Evolutionary conservation across 2,888 invertebrate species (phyloP), one percentile per base, ranked within the genome.

Genomic region (Myopa testacea): DNA sequence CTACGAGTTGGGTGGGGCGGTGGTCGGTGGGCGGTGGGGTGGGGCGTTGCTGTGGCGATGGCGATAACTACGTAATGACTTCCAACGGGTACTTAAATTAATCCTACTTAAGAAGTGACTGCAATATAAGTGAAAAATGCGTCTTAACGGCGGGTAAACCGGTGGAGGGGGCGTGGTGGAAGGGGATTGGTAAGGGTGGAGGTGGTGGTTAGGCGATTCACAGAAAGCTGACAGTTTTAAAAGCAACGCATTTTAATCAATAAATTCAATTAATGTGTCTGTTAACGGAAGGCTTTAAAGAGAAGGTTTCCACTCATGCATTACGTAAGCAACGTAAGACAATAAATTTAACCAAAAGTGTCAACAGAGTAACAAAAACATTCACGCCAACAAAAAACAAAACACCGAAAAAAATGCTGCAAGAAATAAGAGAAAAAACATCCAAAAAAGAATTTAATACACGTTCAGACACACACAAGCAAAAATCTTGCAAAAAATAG

Each of bases 331-430:
- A 6, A 10, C 1, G 26, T 2, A 26, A 26, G 26, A 26, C 26
- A 26, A 26, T 26, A 58, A 75, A 62, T 67, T 75, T 37, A 52
- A 67, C 67, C 45, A 73, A 65, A 75, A 68, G 37, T 78, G 75
- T 75, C 78, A 78, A 58, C 75, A 69, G 63, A 65, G 75, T 70
- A 67, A 75, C 78, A 70, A 63, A 4, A 63, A 26, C 50, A n/a
- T 67, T 75, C 65, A 60, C 78, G 78, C 78, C 78, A 78, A 75
- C 55, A 78, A 78, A 45, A 72, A 55, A 37, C 5, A 34, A 71
- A 63, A 50, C 34, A 26, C 38, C 68, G 38, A 75, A 63, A 55
- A 40, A 40, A 34, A 19, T 26, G 52, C 6, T 38, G 19, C 60
- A 72, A 62, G 8, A n/a, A 40, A 40, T 19, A 62, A 26, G 63